phyloP scores from a whole-genome alignment of 2,888 invertebrate species.

The Leucoma salicis region DNA sequence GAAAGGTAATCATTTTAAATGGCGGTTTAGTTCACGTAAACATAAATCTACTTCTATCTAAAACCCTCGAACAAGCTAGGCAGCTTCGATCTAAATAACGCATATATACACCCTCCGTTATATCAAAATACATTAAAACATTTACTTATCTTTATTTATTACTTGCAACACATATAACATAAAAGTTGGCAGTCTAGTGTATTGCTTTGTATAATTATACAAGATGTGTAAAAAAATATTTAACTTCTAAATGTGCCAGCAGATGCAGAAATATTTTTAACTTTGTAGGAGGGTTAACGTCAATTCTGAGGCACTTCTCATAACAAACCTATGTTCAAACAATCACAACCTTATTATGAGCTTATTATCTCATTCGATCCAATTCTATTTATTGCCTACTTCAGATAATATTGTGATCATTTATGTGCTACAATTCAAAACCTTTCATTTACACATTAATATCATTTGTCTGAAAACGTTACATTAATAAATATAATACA shows the following conservation, averaged over 20 bases:
- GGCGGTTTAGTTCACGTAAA: background rate
- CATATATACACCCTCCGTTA: background rate
- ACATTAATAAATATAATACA: too few relatives aligned
- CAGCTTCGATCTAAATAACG: background rate
- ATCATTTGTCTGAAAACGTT: too few relatives aligned
- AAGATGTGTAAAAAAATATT: background rate
- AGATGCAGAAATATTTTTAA: background rate
- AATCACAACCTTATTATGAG: conserved; percentile 76
- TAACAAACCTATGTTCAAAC: conserved; percentile 56
- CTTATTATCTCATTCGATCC: conserved; percentile 37
- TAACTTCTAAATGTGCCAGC: background rate
- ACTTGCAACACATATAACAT: background rate
- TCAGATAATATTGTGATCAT: conserved; percentile 1
- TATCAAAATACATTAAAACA: background rate
- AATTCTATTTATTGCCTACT: background rate
- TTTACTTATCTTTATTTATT: background rate
- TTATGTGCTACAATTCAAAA: too few relatives aligned
- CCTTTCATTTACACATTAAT: too few relatives aligned
- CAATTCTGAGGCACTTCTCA: conserved; percentile 58
- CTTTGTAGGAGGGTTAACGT: background rate
- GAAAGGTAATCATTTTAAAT: background rate
- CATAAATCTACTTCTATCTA: background rate
- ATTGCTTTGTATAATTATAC: background rate
- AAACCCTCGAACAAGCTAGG: background rate
- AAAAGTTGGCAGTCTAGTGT: background rate